Evolutionary conservation across 2,888 invertebrate genomes (phyloP).

Genomic region (Biston betularia): DNA sequence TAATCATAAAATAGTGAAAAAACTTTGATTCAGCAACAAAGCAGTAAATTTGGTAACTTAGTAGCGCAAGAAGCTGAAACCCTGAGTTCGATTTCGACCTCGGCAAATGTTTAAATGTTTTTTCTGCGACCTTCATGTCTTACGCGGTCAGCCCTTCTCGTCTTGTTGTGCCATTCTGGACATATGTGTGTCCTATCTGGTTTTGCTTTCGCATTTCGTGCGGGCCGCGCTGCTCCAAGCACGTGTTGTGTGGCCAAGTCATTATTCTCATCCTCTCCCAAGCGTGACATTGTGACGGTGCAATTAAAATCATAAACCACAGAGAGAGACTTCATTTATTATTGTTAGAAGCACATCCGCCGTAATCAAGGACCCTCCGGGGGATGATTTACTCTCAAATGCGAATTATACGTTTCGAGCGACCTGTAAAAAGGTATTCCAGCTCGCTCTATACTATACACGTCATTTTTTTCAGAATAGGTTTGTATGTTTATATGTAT

Average conservation of each 20-base stretch:
- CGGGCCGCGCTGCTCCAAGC: neutral
- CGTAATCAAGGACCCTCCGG: slow-evolving; percentile 31
- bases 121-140: no score
- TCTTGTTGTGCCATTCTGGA: no score
- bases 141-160: no score
- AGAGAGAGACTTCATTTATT: slow-evolving; percentile 30
- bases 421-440: neutral
- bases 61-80: no score
- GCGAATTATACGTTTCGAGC: neutral
- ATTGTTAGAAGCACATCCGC: slow-evolving; percentile 34
- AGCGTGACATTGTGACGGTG: slow-evolving; percentile 3
- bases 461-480: neutral
- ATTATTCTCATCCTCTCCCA: neutral
- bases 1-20: no score
- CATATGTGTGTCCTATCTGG: no score
- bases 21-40: no score
- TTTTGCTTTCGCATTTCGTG: neutral
- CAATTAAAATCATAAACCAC: slow-evolving; percentile 37
- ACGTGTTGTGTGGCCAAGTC: neutral
- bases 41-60: no score
- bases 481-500: neutral
- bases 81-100: no score
- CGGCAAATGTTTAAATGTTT: no score
- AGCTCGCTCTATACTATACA: neutral
- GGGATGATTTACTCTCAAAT: neutral